These are phyloP conservation scores for Melanostoma mellinum DNA, from an alignment of 2,888 invertebrate species.

Conservation along the genomic window DNA sequence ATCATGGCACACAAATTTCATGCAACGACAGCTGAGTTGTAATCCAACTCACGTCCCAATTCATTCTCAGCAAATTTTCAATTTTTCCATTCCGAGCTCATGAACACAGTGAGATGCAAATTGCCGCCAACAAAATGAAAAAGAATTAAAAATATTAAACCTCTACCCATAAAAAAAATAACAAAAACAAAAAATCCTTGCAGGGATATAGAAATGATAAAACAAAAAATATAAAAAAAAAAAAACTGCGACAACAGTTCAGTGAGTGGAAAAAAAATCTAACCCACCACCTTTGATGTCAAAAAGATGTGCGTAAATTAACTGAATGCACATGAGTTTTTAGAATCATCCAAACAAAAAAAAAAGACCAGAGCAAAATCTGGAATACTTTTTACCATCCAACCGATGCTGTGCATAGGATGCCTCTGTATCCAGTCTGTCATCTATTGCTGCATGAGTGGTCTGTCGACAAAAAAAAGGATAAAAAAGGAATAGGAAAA, in stretches of 20 bases:
- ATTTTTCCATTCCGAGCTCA: too few relatives aligned
- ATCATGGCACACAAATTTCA: too few relatives aligned
- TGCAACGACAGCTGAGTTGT: too few relatives aligned
- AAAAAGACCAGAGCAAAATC: slow-evolving; percentile 5
- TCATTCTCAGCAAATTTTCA: too few relatives aligned
- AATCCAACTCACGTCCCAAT: too few relatives aligned
- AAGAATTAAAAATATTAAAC: neutral
- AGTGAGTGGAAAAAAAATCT: slow-evolving; percentile 3
- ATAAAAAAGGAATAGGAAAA: neutral
- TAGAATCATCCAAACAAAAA: slow-evolving; percentile 21
- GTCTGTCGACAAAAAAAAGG: neutral
- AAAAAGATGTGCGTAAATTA: slow-evolving; percentile 52
- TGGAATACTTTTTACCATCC: slow-evolving; percentile 24
- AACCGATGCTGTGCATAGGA: slow-evolving; percentile 12
- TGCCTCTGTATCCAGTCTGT: slow-evolving; percentile 24
- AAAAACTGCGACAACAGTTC: neutral
- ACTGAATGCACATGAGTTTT: slow-evolving; percentile 7
- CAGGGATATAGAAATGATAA: neutral
- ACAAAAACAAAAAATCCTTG: neutral
- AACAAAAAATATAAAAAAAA: neutral
- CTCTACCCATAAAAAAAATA: neutral
- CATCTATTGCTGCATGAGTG: slow-evolving; percentile 36
- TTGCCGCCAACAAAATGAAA: too few relatives aligned
- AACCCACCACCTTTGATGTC: slow-evolving; percentile 11
- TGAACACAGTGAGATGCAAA: too few relatives aligned